Evolutionary conservation across 2,113 vertebrate species (phyloP), one percentile per base, ranked within the genome.

Genomic region (Megaleporinus macrocephalus): DNA sequence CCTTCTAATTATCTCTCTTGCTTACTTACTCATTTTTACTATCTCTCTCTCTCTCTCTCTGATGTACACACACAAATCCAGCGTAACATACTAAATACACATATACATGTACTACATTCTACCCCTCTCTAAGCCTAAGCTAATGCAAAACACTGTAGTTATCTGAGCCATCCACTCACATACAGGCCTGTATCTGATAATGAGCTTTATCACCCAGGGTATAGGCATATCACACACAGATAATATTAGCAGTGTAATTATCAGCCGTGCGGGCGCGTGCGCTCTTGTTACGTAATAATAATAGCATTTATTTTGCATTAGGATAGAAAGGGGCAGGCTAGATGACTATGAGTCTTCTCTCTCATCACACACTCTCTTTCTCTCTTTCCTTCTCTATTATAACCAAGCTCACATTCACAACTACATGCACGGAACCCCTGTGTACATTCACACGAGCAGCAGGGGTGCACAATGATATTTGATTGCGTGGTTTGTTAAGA

Each of bases 221-320:
- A 70, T 44, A 70, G 66, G 66, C 66, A 70, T 44, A 44, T 70
- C 66, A 44, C 72, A 65, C 63, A 62, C 47, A 59, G 36, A 87
- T 73, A 83, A 78, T 74, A 73, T 79, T 79, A 87, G 83, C 62
- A 71, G 53, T 81, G 84, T 84, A 89, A 89, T 89, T 86, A 84
- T 77, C 87, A 83, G 80, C 89, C 81, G 82, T 82, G 66, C 80
- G 80, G 63, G 65, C 61, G 80, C 78, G 79, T 57, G 83, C 76
- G 86, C 49, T 16, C 81, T 44, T 20, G 20, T 92, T 91, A 90
- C 85, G 83, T 85, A 90, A 92, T 88, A 86, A 79, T 66, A 86
- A 78, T 62, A 82, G 74, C 83, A 75, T 80, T 87, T 88, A 85
- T 87, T 88, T 89, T 84, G 79, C 72, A 86, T 87, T 83, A 24